Conservation (phyloP, 2,888 invertebrate species). For the Leptopterna dolabrata region DNA sequence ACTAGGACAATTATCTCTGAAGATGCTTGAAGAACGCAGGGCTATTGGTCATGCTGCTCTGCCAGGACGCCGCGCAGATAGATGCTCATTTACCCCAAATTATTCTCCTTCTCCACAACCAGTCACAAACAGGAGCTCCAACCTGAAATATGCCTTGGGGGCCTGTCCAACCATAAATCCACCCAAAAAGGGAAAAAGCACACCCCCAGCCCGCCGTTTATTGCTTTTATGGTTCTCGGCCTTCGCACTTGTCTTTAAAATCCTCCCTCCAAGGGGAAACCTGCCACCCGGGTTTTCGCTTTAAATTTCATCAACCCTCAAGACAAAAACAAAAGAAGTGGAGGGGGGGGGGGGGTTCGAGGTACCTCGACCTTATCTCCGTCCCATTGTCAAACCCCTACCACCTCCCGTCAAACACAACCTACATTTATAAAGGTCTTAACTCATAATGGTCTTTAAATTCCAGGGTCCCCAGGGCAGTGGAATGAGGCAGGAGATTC, state of each 20-base stretch:
- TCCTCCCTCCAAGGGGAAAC: neutral
- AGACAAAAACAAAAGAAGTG: constrained; percentile 46
- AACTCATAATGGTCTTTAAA: constrained; percentile 55
- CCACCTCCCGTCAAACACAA: constrained; percentile 48
- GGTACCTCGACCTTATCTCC: constrained; percentile 49
- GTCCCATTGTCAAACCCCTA: constrained; percentile 41
- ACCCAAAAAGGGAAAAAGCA: constrained; percentile 55
- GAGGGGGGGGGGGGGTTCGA: neutral
- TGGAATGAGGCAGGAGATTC: neutral
- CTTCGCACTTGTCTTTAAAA: constrained; percentile 22
- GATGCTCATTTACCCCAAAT: constrained; percentile 43
- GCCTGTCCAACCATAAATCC: constrained; percentile 62
- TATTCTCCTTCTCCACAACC: constrained; percentile 47
- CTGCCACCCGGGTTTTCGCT: constrained; percentile 6
- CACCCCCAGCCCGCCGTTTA: constrained; percentile 62
- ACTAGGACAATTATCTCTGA: too few relatives aligned
- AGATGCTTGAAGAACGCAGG: neutral
- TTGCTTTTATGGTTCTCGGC: constrained; percentile 62
- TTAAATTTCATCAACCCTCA: constrained; percentile 54
- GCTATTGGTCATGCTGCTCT: neutral
- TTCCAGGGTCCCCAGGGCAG: constrained; percentile 23
- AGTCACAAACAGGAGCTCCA: constrained; percentile 58
- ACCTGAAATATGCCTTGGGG: constrained; percentile 62
- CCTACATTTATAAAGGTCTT: constrained; percentile 56
- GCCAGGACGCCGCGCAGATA: neutral